Evolutionary conservation across 2,797 vertebrate genomes (phyloP).

Genomic region (Odontamblyopus rebecca): DNA sequence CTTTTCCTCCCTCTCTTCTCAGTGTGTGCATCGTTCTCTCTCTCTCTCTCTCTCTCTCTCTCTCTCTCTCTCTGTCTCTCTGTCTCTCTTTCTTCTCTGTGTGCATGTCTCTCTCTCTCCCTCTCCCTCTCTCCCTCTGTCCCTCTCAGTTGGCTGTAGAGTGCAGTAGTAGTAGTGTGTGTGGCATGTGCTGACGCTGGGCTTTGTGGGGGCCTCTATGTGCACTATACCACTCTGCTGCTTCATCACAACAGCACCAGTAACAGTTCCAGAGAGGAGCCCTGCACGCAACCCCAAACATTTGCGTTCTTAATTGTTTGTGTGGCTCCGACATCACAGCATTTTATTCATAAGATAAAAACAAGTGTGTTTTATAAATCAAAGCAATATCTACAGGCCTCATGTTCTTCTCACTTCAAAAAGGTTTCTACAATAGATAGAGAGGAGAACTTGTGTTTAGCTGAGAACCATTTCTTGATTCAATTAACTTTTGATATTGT

Average conservation of each 20-base stretch:
- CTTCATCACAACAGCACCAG: conserved; percentile 24
- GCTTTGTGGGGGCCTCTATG: conserved; percentile 34
- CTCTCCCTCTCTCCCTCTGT: neutral
- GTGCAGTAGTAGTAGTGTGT: conserved; percentile 10
- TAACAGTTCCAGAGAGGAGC: conserved; percentile 14
- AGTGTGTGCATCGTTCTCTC: neutral
- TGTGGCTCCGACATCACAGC: conserved; percentile 48
- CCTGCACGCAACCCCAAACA: conserved; percentile 31
- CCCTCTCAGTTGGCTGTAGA: neutral
- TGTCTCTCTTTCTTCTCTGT: too few relatives aligned
- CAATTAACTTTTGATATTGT: neutral
- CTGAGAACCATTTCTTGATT: neutral
- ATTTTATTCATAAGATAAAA: conserved; percentile 63
- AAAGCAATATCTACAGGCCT: conserved; percentile 55
- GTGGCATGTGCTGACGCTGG: conserved; percentile 21
- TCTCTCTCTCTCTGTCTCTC: neutral
- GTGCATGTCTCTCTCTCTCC: neutral
- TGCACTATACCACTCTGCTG: conserved; percentile 7
- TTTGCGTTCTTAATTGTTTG: conserved; percentile 56
- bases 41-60: too few relatives aligned
- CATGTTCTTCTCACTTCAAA: conserved; percentile 67
- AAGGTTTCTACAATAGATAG: conserved; percentile 58
- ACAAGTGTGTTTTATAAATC: conserved; percentile 65
- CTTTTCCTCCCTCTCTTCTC: too few relatives aligned
- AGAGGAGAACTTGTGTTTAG: conserved; percentile 51